phyloP scores from a whole-genome alignment of 2,113 vertebrate species.

The Rhea pennata region DNA sequence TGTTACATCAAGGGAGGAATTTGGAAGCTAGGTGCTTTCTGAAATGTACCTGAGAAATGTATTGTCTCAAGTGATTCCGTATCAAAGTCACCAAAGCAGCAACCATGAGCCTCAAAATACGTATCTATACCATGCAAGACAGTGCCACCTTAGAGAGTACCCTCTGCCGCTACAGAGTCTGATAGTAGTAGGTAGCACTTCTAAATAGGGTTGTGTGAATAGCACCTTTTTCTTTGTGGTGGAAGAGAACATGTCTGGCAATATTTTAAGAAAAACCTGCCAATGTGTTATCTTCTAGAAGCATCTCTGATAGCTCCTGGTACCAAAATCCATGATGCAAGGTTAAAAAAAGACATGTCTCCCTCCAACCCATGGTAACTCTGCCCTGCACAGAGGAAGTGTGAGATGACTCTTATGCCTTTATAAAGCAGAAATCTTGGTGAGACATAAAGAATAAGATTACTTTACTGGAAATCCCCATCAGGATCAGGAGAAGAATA shows the following conservation, averaged over 20 bases:
- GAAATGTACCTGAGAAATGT: neutral
- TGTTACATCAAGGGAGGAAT: neutral
- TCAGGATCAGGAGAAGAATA: neutral
- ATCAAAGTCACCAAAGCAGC: neutral
- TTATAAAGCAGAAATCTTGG: neutral
- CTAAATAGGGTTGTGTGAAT: neutral
- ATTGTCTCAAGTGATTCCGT: fast-evolving
- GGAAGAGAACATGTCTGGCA: neutral
- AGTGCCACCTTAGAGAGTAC: neutral
- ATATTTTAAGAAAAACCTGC: neutral
- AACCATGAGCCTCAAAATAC: neutral
- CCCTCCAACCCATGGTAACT: fast-evolving
- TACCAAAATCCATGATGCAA: neutral
- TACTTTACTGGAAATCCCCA: neutral
- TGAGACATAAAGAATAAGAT: neutral
- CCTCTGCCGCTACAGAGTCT: neutral
- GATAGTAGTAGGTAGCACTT: neutral
- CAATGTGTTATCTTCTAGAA: neutral
- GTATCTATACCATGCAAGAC: neutral
- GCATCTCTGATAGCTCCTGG: neutral
- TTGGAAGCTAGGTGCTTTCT: neutral
- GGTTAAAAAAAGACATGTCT: neutral
- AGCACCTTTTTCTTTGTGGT: neutral
- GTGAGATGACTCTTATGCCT: neutral
- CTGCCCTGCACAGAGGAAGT: neutral